These are phyloP conservation scores for Hymenochirus boettgeri DNA, from an alignment of 2,113 vertebrate species.

Conservation along the genomic window DNA sequence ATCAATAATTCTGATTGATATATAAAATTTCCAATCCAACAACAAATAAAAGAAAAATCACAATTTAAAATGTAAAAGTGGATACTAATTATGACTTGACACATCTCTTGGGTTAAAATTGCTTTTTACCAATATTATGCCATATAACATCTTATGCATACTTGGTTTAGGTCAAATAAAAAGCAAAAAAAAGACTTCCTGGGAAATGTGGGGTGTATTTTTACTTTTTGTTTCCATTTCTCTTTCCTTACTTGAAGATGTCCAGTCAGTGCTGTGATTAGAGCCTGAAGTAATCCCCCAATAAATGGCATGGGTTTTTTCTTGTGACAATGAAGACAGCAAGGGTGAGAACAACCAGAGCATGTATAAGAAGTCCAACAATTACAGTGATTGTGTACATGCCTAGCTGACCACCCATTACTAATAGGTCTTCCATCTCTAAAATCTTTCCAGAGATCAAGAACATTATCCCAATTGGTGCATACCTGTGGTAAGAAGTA, in stretches of 20 bases:
- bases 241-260: conserved; percentile 80
- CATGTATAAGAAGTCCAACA: conserved; percentile 86
- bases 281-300: conserved; percentile 83
- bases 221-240: no score
- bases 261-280: conserved; percentile 91
- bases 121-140: no score
- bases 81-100: no score
- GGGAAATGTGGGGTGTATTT: no score
- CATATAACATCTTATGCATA: no score
- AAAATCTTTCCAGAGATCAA: conserved; percentile 94
- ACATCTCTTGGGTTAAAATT: no score
- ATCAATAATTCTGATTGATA: no score
- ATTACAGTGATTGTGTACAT: conserved; percentile 92
- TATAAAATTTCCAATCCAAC: no score
- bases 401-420: conserved; percentile 88
- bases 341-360: conserved; percentile 80
- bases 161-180: no score
- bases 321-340: conserved; percentile 87
- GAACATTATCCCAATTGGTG: conserved; percentile 92
- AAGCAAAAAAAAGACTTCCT: no score
- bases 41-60: no score
- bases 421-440: conserved; percentile 89
- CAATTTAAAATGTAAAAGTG: no score
- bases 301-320: conserved; percentile 87
- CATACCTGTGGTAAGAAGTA: conserved; percentile 79